Evolutionary conservation across 2,113 vertebrate species (phyloP).

Genomic region (Ginglymostoma cirratum): DNA sequence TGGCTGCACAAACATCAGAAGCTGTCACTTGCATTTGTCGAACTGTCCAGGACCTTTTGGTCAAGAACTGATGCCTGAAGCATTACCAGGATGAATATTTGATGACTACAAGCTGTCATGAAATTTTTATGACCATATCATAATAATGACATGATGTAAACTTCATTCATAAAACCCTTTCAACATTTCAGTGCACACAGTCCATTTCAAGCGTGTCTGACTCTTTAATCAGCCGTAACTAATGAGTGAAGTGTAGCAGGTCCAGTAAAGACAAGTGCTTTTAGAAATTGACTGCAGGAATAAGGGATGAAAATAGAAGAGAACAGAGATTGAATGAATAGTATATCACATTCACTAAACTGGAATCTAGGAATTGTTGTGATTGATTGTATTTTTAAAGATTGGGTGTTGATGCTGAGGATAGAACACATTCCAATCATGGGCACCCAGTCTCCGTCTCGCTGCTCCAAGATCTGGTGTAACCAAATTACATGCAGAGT

Average conservation of each 20-base stretch:
- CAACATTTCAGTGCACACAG: neutral
- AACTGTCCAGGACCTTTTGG: neutral
- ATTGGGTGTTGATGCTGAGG: neutral
- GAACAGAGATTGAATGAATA: neutral
- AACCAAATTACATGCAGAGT: neutral
- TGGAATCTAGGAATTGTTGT: slow-evolving; percentile 21
- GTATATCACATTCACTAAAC: neutral
- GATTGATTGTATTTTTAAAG: neutral
- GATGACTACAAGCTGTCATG: slow-evolving; percentile 29
- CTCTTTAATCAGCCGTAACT: slow-evolving; percentile 1
- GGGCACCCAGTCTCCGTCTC: neutral
- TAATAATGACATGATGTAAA: slow-evolving; percentile 22
- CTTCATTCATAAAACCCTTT: slow-evolving; percentile 25
- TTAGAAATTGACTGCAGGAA: neutral
- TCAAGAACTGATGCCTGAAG: slow-evolving; percentile 20
- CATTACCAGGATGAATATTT: slow-evolving; percentile 24
- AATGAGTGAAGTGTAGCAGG: slow-evolving; percentile 3
- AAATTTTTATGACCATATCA: slow-evolving; percentile 33
- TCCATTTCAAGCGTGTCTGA: neutral
- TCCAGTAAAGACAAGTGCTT: neutral
- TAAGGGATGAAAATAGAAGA: neutral
- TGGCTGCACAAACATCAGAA: neutral
- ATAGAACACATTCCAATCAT: neutral
- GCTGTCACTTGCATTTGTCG: neutral
- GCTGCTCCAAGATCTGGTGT: neutral